A percentile compares a stretch with the other conserved stretches of the same genome.
Conservation (phyloP, 1,140 invertebrate genomes). For the Ditylenchus dipsaci region DNA sequence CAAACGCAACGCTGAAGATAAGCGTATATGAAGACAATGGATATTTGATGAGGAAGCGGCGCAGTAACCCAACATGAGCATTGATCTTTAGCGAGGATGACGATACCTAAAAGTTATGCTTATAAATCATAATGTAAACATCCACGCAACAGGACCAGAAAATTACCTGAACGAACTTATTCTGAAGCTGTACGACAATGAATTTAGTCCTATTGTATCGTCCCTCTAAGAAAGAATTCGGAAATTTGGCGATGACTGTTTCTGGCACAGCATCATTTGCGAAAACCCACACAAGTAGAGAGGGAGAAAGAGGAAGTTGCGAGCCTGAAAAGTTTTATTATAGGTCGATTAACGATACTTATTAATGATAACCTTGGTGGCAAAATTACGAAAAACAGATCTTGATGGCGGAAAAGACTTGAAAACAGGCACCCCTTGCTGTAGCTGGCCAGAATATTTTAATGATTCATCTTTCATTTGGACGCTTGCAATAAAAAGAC, state of each 20-base stretch:
- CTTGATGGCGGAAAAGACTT: slow-evolving; percentile 15
- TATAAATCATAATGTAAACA: neutral
- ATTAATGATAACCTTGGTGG: slow-evolving; percentile 21
- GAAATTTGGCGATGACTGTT: slow-evolving; percentile 28
- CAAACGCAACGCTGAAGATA: slow-evolving; percentile 2
- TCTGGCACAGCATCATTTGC: slow-evolving; percentile 9
- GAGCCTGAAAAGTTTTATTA: slow-evolving; percentile 18
- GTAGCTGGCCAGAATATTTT: slow-evolving; percentile 3
- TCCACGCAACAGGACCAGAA: neutral
- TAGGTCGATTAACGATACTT: neutral
- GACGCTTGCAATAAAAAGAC: slow-evolving; percentile 36
- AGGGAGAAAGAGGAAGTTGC: slow-evolving; percentile 34
- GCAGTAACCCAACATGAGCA: slow-evolving; percentile 16
- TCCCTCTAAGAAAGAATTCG: slow-evolving; percentile 20
- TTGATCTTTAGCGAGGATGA: slow-evolving; percentile 1
- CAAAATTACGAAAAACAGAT: slow-evolving; percentile 14
- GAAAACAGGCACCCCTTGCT: slow-evolving; percentile 28
- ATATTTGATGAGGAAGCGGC: slow-evolving; percentile 17
- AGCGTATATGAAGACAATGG: slow-evolving; percentile 17
- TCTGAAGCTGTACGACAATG: slow-evolving; percentile 27
- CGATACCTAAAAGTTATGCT: neutral
- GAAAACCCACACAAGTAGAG: slow-evolving; percentile 36
- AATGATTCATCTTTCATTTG: slow-evolving; percentile 2
- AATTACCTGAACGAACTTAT: slow-evolving; percentile 31
- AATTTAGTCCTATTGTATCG: slow-evolving; percentile 1